These are phyloP conservation scores for Psammodynastes pulverulentus DNA, from an alignment of 2,113 vertebrate species.

Conservation along the genomic window DNA sequence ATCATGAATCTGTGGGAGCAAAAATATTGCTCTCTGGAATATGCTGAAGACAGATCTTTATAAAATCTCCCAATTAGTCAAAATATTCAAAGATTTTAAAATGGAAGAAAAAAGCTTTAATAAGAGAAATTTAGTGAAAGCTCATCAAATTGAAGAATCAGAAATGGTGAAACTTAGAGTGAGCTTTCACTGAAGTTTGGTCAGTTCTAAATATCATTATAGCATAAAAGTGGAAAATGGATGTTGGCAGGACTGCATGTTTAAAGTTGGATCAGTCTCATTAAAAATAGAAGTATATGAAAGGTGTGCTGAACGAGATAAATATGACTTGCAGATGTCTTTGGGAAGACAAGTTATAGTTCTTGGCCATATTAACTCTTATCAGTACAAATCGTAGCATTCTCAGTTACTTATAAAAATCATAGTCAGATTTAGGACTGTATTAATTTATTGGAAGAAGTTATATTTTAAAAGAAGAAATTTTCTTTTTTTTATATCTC, in stretches of 20 bases:
- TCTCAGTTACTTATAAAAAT: not conserved
- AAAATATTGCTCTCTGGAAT: not conserved
- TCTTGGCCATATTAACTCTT: not conserved
- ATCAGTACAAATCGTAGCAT: not conserved
- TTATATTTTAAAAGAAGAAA: not conserved
- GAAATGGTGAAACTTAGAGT: not conserved
- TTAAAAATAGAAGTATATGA: not conserved
- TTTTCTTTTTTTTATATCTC: not conserved
- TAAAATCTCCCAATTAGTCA: not conserved
- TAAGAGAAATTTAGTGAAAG: not conserved
- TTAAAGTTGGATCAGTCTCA: too few relatives aligned
- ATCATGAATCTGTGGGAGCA: not conserved
- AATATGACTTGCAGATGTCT: too few relatives aligned
- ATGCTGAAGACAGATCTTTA: not conserved
- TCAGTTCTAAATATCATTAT: not conserved
- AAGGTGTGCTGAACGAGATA: not conserved
- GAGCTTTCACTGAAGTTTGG: not conserved
- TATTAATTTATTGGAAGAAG: not conserved
- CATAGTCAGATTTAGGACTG: not conserved
- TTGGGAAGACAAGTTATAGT: not conserved
- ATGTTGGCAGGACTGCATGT: not conserved
- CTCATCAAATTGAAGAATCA: not conserved
- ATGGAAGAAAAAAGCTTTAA: not conserved
- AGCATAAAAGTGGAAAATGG: not conserved
- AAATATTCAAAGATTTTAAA: not conserved